These are phyloP conservation scores for Boloria selene DNA, from an alignment of 2,888 invertebrate species.

Conservation along the genomic window DNA sequence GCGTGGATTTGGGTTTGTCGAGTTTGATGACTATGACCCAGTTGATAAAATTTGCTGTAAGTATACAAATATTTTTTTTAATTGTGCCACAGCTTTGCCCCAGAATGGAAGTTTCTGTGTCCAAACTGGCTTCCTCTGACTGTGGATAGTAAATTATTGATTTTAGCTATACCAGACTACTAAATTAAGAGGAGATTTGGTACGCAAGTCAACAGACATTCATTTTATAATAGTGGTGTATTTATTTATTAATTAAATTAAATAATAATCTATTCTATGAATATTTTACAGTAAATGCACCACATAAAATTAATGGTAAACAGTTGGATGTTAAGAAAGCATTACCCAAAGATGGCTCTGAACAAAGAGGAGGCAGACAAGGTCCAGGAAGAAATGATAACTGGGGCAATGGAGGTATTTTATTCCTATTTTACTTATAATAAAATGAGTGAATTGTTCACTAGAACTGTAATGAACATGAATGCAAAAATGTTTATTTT, in stretches of 20 bases:
- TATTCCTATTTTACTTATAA: not conserved
- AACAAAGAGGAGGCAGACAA: conserved; percentile 79
- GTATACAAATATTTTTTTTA: conserved; percentile 65
- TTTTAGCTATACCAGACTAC: conserved; percentile 76
- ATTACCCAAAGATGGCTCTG: conserved; percentile 89
- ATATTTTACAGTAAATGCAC: conserved; percentile 85
- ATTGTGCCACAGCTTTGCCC: conserved; percentile 74
- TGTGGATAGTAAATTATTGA: conserved; percentile 77
- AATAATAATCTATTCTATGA: conserved; percentile 16
- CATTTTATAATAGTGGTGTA: conserved; percentile 19
- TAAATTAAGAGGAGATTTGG: conserved; percentile 59
- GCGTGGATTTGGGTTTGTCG: conserved; percentile 97
- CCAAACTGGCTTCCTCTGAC: conserved; percentile 78
- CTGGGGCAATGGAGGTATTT: conserved; percentile 61
- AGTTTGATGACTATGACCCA: conserved; percentile 98
- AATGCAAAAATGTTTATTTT: too few species aligned
- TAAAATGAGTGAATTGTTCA: too few species aligned
- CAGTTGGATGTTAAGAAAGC: conserved; percentile 97
- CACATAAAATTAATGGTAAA: conserved; percentile 93
- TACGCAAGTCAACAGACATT: conserved; percentile 76
- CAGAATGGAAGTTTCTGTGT: conserved; percentile 69
- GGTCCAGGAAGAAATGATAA: conserved; percentile 68
- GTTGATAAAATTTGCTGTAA: conserved; percentile 98
- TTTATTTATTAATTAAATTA: conserved; percentile 16
- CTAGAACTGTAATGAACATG: too few species aligned